Base-by-base conservation (phyloP, 30 jellyfish, hydroid and myxozoan species). In the Aurelia sp. region DNA sequence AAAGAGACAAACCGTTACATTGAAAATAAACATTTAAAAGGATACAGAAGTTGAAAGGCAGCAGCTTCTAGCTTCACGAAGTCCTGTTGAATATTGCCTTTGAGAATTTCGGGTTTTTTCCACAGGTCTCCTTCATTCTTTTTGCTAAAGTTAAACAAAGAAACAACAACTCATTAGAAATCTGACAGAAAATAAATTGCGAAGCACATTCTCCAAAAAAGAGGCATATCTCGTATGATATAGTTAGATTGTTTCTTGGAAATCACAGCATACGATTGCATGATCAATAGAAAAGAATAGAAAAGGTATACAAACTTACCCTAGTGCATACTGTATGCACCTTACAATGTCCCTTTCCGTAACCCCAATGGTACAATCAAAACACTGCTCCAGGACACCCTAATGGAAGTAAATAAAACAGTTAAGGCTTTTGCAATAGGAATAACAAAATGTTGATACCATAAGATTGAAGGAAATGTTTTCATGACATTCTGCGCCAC, bases 281-380 rank as follows among this genome's bases (percentile, higher is more conserved):
- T 37, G 4, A 5, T 37, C 50, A 7, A 37, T 37, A 4, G 4
- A 37, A 37, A 4, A 37, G 10, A 37, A 37, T 37, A 37, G 10
- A 7, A 37, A 5, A 37, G 9, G 50, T 37, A 4, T 37, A 58
- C 12, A 58, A 58, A 58, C 67, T 58, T 78, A 78, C 88, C 88
- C 19, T 13, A 78, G 58, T n/a, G 47, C 23, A 63, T 11, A 63
- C 53, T 78, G 78, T 12, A 78, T 62, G 70, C 88, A 2, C 60
- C 51, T 35, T 19, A 78, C 88, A 22, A 78, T 78, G 58, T 78
- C 88, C 47, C 15, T 78, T 40, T 78, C 88, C 19, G 21, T 21
- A 11, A 78, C 40, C 11, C 88, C 79, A 40, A 44, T 27, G 6
- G 27, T 20, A 40, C 40, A 48, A 53, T 61, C 61, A 62, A 78